Conservation (phyloP, 2,888 invertebrate genomes). For the Caradrina kadenii region DNA sequence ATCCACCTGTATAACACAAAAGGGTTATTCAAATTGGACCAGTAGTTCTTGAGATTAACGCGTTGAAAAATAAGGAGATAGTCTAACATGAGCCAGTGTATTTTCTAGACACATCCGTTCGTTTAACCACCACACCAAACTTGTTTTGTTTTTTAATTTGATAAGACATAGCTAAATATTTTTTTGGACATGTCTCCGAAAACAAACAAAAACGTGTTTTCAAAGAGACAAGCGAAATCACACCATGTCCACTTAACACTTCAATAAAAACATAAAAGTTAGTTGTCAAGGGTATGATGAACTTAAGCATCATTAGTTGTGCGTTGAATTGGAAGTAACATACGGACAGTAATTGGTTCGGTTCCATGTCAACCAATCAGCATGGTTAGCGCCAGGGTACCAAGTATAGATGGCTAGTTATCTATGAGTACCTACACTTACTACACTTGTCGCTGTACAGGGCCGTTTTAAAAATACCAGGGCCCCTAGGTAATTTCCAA, state of each 20-base stretch:
- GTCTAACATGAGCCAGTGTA: too few relatives aligned
- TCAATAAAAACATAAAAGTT: constrained; percentile 29
- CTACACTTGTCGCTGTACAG: too few relatives aligned
- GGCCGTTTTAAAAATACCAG: too few relatives aligned
- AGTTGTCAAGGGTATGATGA: constrained; percentile 7
- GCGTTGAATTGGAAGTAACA: constrained; percentile 34
- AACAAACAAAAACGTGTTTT: constrained; percentile 3
- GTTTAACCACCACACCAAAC: too few relatives aligned
- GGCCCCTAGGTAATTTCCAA: too few relatives aligned
- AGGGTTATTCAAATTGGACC: too few relatives aligned
- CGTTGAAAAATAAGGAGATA: too few relatives aligned
- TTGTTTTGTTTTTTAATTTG: too few relatives aligned
- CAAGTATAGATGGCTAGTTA: constrained; percentile 14
- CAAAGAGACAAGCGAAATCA: constrained; percentile 10
- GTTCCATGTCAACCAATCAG: constrained; percentile 22
- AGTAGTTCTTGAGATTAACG: too few relatives aligned
- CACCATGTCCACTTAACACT: constrained; percentile 28
- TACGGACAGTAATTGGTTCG: constrained; percentile 30
- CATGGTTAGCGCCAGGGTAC: constrained; percentile 25
- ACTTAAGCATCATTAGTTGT: constrained; percentile 22
- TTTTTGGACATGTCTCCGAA: not conserved
- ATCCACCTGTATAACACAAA: too few relatives aligned
- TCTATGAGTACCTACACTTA: too few relatives aligned
- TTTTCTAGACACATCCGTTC: too few relatives aligned
- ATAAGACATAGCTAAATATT: not conserved